Evolutionary conservation across 2,888 invertebrate genomes (phyloP).

Genomic region (Melikaiella ostensackeni): DNA sequence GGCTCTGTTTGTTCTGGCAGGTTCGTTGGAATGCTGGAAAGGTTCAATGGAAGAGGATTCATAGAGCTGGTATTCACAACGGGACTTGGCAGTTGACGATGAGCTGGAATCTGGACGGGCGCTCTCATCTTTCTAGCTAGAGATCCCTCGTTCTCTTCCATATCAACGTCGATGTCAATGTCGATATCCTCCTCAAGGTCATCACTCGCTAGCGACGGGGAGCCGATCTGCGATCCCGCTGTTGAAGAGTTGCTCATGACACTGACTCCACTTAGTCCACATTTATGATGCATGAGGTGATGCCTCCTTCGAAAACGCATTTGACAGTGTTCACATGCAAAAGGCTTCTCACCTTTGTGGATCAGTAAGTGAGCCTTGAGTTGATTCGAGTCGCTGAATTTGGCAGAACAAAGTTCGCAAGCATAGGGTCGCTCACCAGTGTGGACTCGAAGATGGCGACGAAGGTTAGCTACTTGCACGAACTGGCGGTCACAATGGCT

Average conservation of each 20-base stretch:
- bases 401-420: conserved; percentile 90
- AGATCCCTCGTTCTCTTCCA: conserved; percentile 73
- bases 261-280: conserved; percentile 79
- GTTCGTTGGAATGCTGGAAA: conserved; percentile 73
- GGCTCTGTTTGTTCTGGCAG: conserved; percentile 94
- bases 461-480: conserved; percentile 94
- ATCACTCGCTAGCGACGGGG: conserved; percentile 66
- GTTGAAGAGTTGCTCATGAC: conserved; percentile 54
- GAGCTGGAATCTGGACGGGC: conserved; percentile 53
- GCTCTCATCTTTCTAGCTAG: conserved; percentile 69
- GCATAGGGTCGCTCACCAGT: conserved; percentile 94
- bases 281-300: conserved; percentile 91
- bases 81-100: conserved; percentile 57
- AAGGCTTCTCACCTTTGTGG: conserved; percentile 94
- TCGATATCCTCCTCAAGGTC: conserved; percentile 69
- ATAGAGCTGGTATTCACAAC: conserved; percentile 76
- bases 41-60: conserved; percentile 79
- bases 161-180: conserved; percentile 76
- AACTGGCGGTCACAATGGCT: conserved; percentile 94
- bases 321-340: conserved; percentile 88
- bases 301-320: conserved; percentile 91
- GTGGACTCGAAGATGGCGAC: conserved; percentile 93
- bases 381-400: conserved; percentile 95
- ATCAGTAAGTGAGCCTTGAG: conserved; percentile 93
- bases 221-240: conserved; percentile 62